Percentiles rank a stretch among this genome's conserved stretches.
Evolutionary conservation across 30 jellyfish, hydroid and myxozoan species (phyloP).

Genomic region (Catostylus mosaicus): DNA sequence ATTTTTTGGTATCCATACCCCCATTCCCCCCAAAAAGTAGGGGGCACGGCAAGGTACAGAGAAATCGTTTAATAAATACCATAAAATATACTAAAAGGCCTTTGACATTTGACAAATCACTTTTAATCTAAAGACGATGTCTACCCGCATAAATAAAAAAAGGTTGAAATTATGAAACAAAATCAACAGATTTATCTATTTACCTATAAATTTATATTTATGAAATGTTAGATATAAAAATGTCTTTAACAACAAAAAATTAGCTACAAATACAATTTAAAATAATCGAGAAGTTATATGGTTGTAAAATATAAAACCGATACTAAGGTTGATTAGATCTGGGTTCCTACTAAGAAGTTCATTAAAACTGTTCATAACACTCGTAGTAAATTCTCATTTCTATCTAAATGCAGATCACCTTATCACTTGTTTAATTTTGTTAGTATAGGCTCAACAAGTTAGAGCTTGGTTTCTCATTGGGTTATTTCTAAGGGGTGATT

Average conservation of each 20-base stretch:
- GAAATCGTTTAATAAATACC: too few species aligned
- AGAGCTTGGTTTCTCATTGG: too few species aligned
- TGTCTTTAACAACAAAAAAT: not conserved
- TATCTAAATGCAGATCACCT: too few species aligned
- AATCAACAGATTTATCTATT: not conserved
- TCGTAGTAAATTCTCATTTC: too few species aligned
- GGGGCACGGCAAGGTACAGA: not conserved
- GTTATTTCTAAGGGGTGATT: too few species aligned
- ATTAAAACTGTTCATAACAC: too few species aligned
- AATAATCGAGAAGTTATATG: not conserved
- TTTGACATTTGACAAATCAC: too few species aligned
- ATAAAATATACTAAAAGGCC: too few species aligned
- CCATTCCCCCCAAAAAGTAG: not conserved
- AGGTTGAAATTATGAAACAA: not conserved
- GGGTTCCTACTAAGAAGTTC: too few species aligned
- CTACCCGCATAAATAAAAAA: conserved; percentile 7
- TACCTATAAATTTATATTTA: conserved; percentile 11
- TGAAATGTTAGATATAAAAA: not conserved
- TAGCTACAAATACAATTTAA: not conserved
- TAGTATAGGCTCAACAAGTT: too few species aligned
- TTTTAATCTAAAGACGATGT: not conserved
- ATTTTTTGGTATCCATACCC: not conserved
- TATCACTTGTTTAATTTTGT: too few species aligned
- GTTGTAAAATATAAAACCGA: not conserved
- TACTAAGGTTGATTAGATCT: not conserved